phyloP scores from a whole-genome alignment of 2,797 vertebrate genomes.

The Betta splendens region DNA sequence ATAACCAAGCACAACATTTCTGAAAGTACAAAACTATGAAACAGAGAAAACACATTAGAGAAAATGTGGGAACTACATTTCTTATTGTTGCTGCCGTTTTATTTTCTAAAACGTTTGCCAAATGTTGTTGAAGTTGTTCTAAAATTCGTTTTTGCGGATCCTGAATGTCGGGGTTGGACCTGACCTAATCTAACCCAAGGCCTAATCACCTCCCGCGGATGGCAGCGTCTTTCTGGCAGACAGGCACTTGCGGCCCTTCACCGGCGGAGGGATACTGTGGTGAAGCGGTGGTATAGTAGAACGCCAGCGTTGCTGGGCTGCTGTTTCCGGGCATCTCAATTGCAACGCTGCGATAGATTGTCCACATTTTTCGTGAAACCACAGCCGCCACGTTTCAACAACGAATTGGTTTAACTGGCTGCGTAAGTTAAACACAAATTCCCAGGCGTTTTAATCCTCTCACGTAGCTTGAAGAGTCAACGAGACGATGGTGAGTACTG shows the following conservation, averaged over 20 bases:
- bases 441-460: conserved; percentile 17
- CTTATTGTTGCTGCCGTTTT: too few relatives aligned
- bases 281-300: conserved; percentile 9
- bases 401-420: neutral
- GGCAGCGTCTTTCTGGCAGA: too few relatives aligned
- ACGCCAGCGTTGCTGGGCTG: conserved; percentile 26
- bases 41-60: too few relatives aligned
- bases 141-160: too few relatives aligned
- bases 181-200: too few relatives aligned
- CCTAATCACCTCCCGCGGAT: too few relatives aligned
- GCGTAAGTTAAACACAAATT: neutral
- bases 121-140: too few relatives aligned
- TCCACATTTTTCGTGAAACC: conserved; percentile 7
- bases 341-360: conserved; percentile 23
- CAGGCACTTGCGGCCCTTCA: neutral
- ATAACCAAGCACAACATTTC: too few relatives aligned
- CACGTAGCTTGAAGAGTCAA: conserved; percentile 43
- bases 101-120: too few relatives aligned
- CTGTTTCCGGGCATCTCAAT: conserved; percentile 57
- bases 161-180: too few relatives aligned
- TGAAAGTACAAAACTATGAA: too few relatives aligned
- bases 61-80: too few relatives aligned
- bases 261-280: conserved; percentile 64
- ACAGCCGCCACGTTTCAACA: neutral
- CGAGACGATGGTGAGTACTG: conserved; percentile 72